Percentiles rank a stretch among this genome's conserved stretches.
Evolutionary conservation across 1,140 invertebrate species (phyloP).

Genomic region (Pseudomyrmex flavicornis): DNA sequence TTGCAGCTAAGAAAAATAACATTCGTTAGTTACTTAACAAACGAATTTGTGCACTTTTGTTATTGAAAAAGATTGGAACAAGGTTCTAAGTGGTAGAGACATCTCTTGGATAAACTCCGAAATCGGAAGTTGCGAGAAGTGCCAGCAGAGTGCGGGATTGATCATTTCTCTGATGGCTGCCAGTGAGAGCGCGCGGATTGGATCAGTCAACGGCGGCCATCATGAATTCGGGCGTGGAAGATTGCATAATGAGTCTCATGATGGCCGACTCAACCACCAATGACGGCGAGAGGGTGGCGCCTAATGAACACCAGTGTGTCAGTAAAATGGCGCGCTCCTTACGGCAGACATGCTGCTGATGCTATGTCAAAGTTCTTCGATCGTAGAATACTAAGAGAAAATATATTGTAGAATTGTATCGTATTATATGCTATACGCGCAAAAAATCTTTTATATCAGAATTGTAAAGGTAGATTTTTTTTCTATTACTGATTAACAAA

Average conservation of each 20-base stretch:
- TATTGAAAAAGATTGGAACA: not conserved
- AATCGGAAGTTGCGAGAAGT: conserved; percentile 69
- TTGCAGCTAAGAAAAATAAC: not conserved
- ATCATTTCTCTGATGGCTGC: conserved; percentile 79
- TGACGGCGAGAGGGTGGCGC: conserved; percentile 76
- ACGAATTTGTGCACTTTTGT: not conserved
- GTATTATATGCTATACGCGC: too few species aligned
- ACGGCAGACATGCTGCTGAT: conserved; percentile 47
- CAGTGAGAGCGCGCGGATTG: conserved; percentile 75
- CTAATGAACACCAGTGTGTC: conserved; percentile 54
- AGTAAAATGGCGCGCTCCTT: conserved; percentile 74
- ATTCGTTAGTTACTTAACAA: not conserved
- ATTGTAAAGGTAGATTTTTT: too few species aligned
- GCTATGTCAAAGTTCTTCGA: conserved; percentile 28
- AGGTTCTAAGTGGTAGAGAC: conserved; percentile 75
- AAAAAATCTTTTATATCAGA: too few species aligned
- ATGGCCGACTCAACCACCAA: conserved; percentile 82
- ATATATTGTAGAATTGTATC: conserved; percentile 10
- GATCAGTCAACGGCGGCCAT: conserved; percentile 80
- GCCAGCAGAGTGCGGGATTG: conserved; percentile 78
- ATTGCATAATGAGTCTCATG: conserved; percentile 81
- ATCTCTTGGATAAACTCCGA: conserved; percentile 74
- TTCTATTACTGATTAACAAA: too few species aligned
- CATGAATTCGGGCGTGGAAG: conserved; percentile 78
- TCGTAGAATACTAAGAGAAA: not conserved